Conservation (phyloP, 2,888 invertebrate genomes). For the Drosophila falleni region DNA sequence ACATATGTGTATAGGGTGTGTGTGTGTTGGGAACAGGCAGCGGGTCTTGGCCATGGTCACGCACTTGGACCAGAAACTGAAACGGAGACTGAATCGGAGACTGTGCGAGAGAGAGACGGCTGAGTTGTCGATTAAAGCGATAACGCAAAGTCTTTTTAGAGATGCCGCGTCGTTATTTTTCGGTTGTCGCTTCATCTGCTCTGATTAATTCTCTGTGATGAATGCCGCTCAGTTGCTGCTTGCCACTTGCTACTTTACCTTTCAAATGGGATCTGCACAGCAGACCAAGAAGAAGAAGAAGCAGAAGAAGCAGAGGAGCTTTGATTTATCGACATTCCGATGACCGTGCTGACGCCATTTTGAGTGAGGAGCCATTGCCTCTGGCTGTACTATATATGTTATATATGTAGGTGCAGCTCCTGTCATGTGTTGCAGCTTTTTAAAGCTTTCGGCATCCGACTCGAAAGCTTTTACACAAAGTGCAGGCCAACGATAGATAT, state of each 20-base stretch:
- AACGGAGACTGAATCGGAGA: conserved; percentile 16
- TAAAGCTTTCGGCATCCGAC: conserved; percentile 47
- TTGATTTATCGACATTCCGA: conserved; percentile 76
- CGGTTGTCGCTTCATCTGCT: conserved; percentile 78
- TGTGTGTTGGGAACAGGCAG: conserved; percentile 16
- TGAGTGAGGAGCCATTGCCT: conserved; percentile 17
- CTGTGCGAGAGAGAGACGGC: conserved; percentile 28
- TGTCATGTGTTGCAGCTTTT: conserved; percentile 53
- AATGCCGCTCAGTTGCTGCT: conserved; percentile 57
- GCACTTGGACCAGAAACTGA: conserved; percentile 44
- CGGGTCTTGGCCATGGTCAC: conserved; percentile 56
- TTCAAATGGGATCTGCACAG: conserved; percentile 16
- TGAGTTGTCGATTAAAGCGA: conserved; percentile 73
- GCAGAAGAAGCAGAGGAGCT: conserved; percentile 56
- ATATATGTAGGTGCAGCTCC: conserved; percentile 57
- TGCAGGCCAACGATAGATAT: conserved; percentile 42
- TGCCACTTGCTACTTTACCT: conserved; percentile 57
- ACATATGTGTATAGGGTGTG: neutral
- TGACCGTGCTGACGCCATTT: conserved; percentile 66
- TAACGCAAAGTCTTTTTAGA: conserved; percentile 66
- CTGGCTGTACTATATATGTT: too few species aligned
- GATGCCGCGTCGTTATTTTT: conserved; percentile 78
- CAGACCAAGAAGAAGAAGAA: neutral
- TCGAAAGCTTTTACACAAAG: conserved; percentile 53
- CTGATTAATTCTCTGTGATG: conserved; percentile 77